Conservation (phyloP, 2,113 vertebrate species). For the Mesoclemmys tuberculata region DNA sequence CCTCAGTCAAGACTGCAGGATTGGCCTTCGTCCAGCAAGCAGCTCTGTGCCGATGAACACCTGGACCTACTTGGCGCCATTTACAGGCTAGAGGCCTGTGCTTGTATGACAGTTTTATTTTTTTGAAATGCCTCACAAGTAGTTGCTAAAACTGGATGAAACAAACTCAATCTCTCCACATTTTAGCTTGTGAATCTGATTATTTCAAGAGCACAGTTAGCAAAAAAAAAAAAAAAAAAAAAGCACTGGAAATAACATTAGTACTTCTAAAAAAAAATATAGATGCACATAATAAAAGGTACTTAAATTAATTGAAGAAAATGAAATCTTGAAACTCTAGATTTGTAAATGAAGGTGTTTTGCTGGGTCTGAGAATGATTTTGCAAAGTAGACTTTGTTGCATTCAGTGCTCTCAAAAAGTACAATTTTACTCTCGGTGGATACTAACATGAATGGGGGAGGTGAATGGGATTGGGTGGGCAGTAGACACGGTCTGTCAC, state of each 20-base stretch:
- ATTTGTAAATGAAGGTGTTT: background rate
- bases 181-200: background rate
- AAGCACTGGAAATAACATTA: background rate
- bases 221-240: background rate
- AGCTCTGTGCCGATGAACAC: conserved; percentile 28
- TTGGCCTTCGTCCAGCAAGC: background rate
- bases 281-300: background rate
- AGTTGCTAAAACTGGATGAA: background rate
- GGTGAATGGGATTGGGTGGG: background rate
- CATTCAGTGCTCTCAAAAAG: background rate
- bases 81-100: background rate
- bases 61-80: background rate
- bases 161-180: background rate
- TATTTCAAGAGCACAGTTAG: background rate
- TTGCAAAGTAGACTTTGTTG: background rate
- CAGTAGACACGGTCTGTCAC: background rate
- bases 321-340: background rate
- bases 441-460: conserved; percentile 29
- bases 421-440: background rate
- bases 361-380: background rate
- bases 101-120: background rate
- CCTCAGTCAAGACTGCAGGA: conserved; percentile 20
- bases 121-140: background rate
- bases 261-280: conserved; percentile 34
- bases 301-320: background rate